These are phyloP conservation scores for Mastomys natalensis DNA, from an alignment of 2,113 vertebrate genomes.

Conservation along the genomic window DNA sequence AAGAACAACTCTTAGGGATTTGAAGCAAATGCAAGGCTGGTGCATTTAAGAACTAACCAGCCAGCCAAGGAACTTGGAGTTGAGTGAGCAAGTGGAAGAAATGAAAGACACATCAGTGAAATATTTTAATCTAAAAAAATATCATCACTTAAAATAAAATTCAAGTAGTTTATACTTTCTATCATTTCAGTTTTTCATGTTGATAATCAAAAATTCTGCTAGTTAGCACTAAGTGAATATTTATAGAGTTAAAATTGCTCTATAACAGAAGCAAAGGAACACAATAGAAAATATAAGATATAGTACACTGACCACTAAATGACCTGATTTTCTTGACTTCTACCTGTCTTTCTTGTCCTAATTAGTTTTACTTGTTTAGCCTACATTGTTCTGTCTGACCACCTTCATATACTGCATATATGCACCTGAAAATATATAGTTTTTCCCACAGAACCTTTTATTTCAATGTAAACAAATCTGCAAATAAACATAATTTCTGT, in stretches of 20 bases:
- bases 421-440: background rate
- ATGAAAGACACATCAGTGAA: background rate
- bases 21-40: background rate
- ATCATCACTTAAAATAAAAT: background rate
- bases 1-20: background rate
- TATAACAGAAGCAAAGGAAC: background rate
- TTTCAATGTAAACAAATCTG: background rate
- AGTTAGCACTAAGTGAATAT: slow-evolving; percentile 23
- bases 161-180: background rate
- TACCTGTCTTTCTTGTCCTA: slow-evolving; percentile 40
- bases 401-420: background rate
- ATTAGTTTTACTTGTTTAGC: background rate
- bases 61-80: background rate
- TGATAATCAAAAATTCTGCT: slow-evolving; percentile 29
- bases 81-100: background rate
- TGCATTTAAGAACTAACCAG: background rate
- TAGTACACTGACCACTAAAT: background rate
- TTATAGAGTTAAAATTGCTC: background rate
- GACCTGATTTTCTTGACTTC: slow-evolving; percentile 49
- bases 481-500: background rate
- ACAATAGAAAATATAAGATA: background rate
- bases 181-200: background rate
- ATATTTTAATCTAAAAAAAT: background rate
- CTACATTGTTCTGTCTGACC: background rate
- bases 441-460: background rate